These are phyloP conservation scores for Peromyscus leucopus DNA, from an alignment of 2,113 vertebrate genomes.

Conservation along the genomic window DNA sequence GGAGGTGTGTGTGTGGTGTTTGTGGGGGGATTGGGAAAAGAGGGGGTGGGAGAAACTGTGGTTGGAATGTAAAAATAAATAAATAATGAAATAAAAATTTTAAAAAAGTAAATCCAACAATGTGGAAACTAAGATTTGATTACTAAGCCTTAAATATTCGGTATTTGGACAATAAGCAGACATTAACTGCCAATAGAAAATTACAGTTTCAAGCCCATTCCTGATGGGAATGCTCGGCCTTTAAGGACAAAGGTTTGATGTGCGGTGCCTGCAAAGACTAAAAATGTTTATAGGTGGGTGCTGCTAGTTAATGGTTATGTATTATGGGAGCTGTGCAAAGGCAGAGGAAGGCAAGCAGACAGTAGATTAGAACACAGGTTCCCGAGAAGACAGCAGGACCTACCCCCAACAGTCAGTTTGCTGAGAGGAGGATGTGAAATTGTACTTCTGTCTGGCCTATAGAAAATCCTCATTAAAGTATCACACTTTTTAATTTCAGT, in stretches of 20 bases:
- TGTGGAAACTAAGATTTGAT: slow-evolving; percentile 13
- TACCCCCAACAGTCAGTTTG: background rate
- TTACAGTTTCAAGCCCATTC: background rate
- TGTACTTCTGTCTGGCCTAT: background rate
- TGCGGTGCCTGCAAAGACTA: background rate
- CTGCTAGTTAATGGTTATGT: background rate
- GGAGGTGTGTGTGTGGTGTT: background rate
- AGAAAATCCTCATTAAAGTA: slow-evolving; percentile 45
- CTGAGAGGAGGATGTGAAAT: background rate
- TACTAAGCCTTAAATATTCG: slow-evolving; percentile 28
- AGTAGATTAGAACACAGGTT: background rate
- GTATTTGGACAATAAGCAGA: slow-evolving; percentile 19
- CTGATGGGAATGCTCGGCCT: background rate
- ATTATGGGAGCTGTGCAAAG: background rate
- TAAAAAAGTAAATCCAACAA: slow-evolving; percentile 47
- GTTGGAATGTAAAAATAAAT: background rate
- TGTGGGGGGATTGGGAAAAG: background rate
- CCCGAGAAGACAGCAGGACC: background rate
- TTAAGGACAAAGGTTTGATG: slow-evolving; percentile 23
- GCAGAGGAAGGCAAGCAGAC: background rate
- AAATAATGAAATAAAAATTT: background rate
- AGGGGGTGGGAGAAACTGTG: background rate
- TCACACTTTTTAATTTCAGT: background rate
- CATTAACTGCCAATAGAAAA: background rate
- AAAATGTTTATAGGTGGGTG: background rate